Percentiles rank a stretch among this genome's conserved stretches.
These are phyloP conservation scores for Trogon surrucura DNA, from an alignment of 2,113 vertebrate species.

Conservation along the genomic window DNA sequence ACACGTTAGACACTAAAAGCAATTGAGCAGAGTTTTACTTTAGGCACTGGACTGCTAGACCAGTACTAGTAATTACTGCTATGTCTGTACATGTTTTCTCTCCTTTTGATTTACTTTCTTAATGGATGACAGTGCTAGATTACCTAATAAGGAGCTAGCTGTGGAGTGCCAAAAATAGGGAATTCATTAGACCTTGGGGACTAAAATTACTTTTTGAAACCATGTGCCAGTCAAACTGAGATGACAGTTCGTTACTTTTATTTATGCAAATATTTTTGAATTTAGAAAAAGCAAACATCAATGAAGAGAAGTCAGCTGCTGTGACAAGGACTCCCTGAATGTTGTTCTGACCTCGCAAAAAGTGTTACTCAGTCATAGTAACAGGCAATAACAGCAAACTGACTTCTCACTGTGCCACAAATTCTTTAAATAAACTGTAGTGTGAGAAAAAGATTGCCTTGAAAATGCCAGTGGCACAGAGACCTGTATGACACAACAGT, in stretches of 20 bases:
- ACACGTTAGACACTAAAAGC: neutral
- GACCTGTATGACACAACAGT: neutral
- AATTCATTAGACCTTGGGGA: neutral
- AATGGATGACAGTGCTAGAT: neutral
- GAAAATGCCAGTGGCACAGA: neutral
- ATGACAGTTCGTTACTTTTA: neutral
- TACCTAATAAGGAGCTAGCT: neutral
- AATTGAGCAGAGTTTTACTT: neutral
- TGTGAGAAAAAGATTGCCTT: neutral
- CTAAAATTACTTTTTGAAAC: neutral
- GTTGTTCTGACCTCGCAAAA: neutral
- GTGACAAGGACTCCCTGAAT: accelerated
- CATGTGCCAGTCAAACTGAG: neutral
- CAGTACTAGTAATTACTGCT: neutral
- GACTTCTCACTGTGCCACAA: neutral
- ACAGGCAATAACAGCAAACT: neutral
- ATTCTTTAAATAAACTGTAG: neutral
- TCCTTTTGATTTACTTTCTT: neutral
- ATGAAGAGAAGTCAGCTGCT: neutral
- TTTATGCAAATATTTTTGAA: neutral
- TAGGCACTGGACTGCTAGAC: neutral
- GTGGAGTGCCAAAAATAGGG: neutral
- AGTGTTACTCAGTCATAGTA: neutral
- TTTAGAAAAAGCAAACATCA: neutral
- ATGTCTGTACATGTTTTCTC: neutral